A percentile compares a stretch with the other conserved stretches of the same genome.
These are phyloP conservation scores for Tautogolabrus adspersus DNA, from an alignment of 2,113 vertebrate genomes.

Conservation along the genomic window DNA sequence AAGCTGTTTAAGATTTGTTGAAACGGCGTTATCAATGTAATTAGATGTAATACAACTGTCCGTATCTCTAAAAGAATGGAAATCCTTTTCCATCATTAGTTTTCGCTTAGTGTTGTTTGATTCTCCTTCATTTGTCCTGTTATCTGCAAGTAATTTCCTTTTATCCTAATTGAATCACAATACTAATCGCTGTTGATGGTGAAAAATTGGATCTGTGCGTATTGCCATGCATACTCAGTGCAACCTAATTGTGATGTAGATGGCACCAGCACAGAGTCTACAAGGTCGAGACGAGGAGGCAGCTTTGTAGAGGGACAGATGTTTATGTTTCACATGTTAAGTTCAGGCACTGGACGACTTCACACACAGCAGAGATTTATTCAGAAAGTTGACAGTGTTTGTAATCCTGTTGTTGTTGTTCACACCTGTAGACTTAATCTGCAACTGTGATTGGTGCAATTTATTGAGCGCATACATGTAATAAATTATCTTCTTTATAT, in stretches of 20 bases:
- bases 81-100: constrained; percentile 19
- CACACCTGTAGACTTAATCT: no score
- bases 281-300: neutral
- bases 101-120: constrained; percentile 13
- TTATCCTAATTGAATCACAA: constrained; percentile 9
- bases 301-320: neutral
- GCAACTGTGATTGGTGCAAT: no score
- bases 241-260: neutral
- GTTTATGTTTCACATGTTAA: neutral
- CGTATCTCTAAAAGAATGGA: neutral
- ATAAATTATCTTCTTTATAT: neutral
- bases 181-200: constrained; percentile 12
- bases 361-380: neutral
- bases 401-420: neutral
- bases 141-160: constrained; percentile 16
- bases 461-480: neutral
- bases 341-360: neutral
- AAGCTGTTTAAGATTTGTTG: constrained; percentile 42
- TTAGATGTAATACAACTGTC: constrained; percentile 32
- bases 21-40: constrained; percentile 39
- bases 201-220: constrained; percentile 5
- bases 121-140: constrained; percentile 4
- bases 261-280: neutral
- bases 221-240: neutral
- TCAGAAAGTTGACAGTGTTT: neutral